These are phyloP conservation scores for Zhengitettix transpicula DNA, from an alignment of 2,888 invertebrate genomes.

Conservation along the genomic window DNA sequence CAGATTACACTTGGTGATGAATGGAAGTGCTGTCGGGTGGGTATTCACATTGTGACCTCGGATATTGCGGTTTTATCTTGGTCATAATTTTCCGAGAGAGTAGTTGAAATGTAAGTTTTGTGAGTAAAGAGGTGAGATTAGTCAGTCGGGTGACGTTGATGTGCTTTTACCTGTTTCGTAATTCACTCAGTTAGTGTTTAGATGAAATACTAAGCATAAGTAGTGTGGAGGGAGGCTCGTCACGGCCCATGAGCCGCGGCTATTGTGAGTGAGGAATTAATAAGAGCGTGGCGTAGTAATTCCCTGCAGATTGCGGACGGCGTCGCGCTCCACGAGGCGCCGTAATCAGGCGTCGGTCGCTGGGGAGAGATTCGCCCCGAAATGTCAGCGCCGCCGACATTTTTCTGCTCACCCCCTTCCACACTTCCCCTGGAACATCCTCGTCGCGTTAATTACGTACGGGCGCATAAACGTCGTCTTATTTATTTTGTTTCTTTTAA, in stretches of 20 bases:
- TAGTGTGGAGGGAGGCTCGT: not conserved
- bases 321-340: not conserved
- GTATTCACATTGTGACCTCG: too few relatives aligned
- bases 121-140: too few relatives aligned
- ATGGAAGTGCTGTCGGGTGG: too few relatives aligned
- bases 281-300: not conserved
- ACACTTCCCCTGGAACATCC: not conserved
- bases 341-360: slow-evolving; percentile 2
- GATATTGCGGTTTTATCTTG: too few relatives aligned
- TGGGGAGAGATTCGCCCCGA: slow-evolving; percentile 4
- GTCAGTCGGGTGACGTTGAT: too few relatives aligned
- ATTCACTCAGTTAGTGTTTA: too few relatives aligned
- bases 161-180: too few relatives aligned
- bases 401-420: not conserved
- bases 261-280: not conserved
- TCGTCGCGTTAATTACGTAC: not conserved
- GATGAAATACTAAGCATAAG: not conserved
- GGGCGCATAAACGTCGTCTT: not conserved
- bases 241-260: not conserved
- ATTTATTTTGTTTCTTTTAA: too few relatives aligned
- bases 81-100: too few relatives aligned
- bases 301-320: slow-evolving; percentile 1
- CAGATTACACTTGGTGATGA: too few relatives aligned
- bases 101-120: too few relatives aligned
- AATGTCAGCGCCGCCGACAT: not conserved